phyloP scores from a whole-genome alignment of 2,888 invertebrate genomes.

The Cephus pulcher region DNA sequence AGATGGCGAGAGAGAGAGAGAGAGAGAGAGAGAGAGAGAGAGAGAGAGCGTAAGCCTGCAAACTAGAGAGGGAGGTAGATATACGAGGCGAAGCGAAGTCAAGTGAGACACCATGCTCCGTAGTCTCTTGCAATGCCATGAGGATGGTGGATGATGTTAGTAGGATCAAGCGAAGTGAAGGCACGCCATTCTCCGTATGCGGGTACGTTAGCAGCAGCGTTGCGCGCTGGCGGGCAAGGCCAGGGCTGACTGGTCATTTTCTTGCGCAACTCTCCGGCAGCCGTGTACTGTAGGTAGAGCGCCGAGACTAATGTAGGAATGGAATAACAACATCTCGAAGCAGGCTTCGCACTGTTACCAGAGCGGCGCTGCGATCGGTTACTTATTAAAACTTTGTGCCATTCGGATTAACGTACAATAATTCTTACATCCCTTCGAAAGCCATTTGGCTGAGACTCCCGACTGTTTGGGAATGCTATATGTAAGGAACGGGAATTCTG shows the following conservation, averaged over 20 bases:
- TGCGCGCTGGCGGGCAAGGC: constrained; percentile 52
- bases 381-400: not conserved
- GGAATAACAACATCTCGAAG: constrained; percentile 7
- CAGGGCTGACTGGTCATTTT: constrained; percentile 56
- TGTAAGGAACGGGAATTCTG: not conserved
- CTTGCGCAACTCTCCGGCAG: constrained; percentile 46
- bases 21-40: no score
- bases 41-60: constrained; percentile 11
- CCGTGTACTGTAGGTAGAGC: not conserved
- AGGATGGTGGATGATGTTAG: not conserved
- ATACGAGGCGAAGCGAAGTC: constrained; percentile 11
- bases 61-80: constrained; percentile 8
- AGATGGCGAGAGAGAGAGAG: constrained; percentile 9
- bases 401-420: not conserved
- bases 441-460: not conserved
- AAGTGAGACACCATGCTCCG: constrained; percentile 1
- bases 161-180: not conserved
- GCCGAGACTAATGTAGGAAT: not conserved
- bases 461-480: not conserved
- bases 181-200: constrained; percentile 4
- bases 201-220: constrained; percentile 15
- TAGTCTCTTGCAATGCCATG: not conserved
- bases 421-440: not conserved
- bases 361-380: not conserved
- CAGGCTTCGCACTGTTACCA: not conserved